Evolutionary conservation across 2,113 vertebrate genomes (phyloP).

Genomic region (Platycercus adscitus): DNA sequence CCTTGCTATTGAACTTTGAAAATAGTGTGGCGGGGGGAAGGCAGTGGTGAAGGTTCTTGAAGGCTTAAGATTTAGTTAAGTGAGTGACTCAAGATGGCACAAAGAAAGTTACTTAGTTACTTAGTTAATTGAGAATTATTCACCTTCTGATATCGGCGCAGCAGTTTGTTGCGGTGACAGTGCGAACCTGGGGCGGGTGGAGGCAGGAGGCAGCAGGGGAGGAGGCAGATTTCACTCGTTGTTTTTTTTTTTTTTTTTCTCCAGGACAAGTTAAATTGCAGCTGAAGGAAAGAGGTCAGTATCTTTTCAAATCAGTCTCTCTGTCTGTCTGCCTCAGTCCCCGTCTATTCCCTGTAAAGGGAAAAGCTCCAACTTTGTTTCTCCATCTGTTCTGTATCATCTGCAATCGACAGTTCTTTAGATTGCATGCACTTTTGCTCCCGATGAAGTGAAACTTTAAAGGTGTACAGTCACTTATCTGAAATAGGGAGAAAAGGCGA

Average conservation of each 20-base stretch:
- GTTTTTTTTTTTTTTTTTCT: neutral
- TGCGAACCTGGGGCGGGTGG: conserved; percentile 2
- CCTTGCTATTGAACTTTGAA: conserved; percentile 72
- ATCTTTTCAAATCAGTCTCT: conserved; percentile 50
- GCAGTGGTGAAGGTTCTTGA: conserved; percentile 56
- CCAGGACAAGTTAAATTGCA: conserved; percentile 50
- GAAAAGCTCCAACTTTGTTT: conserved; percentile 36
- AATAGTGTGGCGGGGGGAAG: conserved; percentile 37
- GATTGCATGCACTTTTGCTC: conserved; percentile 45
- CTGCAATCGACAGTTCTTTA: conserved; percentile 38
- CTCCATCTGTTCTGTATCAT: conserved; percentile 48
- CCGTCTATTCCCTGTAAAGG: conserved; percentile 25
- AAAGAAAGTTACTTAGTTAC: conserved; percentile 45
- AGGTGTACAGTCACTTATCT: conserved; percentile 12
- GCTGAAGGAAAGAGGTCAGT: conserved; percentile 50
- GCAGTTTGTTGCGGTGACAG: conserved; percentile 43
- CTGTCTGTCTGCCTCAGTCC: conserved; percentile 24
- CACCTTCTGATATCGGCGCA: conserved; percentile 44
- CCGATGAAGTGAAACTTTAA: conserved; percentile 30
- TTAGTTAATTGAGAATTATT: conserved; percentile 65
- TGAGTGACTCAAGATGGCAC: conserved; percentile 44
- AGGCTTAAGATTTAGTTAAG: conserved; percentile 58
- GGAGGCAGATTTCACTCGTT: neutral
- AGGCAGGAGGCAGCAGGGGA: neutral
- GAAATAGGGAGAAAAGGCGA: conserved; percentile 20